Evolutionary conservation across 2,888 invertebrate genomes (phyloP).

Genomic region (Dynastes grantii): DNA sequence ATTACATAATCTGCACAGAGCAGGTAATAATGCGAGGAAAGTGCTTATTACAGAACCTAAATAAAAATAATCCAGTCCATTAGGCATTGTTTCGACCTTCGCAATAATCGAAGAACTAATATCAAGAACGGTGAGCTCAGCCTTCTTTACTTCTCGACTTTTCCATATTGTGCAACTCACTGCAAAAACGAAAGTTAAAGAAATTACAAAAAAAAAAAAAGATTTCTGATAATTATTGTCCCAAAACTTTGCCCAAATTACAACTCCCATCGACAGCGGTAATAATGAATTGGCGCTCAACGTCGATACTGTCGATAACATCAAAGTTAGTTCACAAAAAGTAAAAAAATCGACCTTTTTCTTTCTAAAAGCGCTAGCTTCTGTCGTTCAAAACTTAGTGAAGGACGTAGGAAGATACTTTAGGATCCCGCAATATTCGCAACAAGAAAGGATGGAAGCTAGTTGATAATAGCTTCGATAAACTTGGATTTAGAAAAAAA

Average conservation of each 20-base stretch:
- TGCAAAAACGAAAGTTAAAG: slow-evolving; percentile 66
- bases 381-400: no score
- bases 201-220: no score
- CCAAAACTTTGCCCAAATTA: no score
- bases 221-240: no score
- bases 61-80: slow-evolving; percentile 86
- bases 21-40: slow-evolving; percentile 77
- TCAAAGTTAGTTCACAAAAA: no score
- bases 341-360: no score
- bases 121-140: slow-evolving; percentile 93
- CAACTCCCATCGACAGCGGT: no score
- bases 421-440: no score
- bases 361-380: no score
- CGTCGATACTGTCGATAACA: no score
- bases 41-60: slow-evolving; percentile 77
- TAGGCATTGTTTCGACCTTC: slow-evolving; percentile 87
- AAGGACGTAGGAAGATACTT: no score
- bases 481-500: neutral
- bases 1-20: slow-evolving; percentile 72
- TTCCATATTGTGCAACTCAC: slow-evolving; percentile 98
- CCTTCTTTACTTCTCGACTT: slow-evolving; percentile 90
- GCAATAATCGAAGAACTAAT: slow-evolving; percentile 96
- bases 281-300: no score
- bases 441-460: neutral
- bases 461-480: slow-evolving; percentile 6